Evolutionary conservation across 2,888 invertebrate species (phyloP).

Genomic region (Erynnis tages): DNA sequence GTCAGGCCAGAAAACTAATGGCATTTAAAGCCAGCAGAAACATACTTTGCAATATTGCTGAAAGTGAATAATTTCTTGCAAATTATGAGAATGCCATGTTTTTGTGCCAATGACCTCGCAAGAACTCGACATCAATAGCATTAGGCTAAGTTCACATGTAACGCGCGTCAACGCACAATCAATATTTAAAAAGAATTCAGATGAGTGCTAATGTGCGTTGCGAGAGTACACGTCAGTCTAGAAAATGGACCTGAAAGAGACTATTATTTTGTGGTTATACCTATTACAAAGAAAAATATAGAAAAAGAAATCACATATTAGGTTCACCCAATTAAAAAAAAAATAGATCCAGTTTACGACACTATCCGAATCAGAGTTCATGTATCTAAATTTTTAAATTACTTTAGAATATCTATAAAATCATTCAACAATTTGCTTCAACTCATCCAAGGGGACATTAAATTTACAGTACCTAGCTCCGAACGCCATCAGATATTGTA

Average conservation of each 20-base stretch:
- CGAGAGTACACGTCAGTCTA: constrained; percentile 24
- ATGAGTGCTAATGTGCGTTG: constrained; percentile 2
- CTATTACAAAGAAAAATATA: neutral
- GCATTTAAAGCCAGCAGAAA: no score
- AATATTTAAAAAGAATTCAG: neutral
- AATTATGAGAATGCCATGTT: no score
- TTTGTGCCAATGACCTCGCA: no score
- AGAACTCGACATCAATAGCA: no score
- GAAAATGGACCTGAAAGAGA: neutral
- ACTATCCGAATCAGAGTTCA: constrained; percentile 20
- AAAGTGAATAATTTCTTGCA: no score
- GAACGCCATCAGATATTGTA: no score
- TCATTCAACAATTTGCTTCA: no score
- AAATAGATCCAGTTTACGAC: constrained; percentile 26
- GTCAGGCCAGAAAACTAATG: no score
- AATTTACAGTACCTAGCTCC: no score
- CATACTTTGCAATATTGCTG: no score
- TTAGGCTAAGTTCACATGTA: no score
- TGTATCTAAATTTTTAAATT: constrained; percentile 22
- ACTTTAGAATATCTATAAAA: constrained; percentile 17
- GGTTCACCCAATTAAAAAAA: constrained; percentile 22
- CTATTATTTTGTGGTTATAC: neutral
- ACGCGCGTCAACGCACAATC: neutral
- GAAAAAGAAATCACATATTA: constrained; percentile 25
- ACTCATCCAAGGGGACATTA: no score